Evolutionary conservation across 2,113 vertebrate genomes (phyloP), one percentile per base, ranked within the genome.

Genomic region (Oophaga pumilio): DNA sequence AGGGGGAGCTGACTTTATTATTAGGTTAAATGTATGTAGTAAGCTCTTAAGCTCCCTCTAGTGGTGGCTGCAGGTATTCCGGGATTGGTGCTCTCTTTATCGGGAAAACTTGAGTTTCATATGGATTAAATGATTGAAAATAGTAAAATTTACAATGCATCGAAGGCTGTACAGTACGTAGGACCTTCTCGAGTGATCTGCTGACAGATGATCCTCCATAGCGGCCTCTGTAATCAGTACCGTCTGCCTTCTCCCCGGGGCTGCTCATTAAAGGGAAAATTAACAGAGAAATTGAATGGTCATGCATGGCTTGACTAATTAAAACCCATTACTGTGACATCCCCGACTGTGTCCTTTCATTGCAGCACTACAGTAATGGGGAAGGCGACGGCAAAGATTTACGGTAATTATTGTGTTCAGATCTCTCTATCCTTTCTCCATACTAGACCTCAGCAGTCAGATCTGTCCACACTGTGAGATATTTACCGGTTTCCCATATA

Each of bases 281-380:
- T n/a, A 77, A 77, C 20, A 50, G 18, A 74, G 26, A 64, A 60
- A 86, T 80, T 33, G 62, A 53, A 56, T 33, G 76, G 76, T 59
- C 60, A 69, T 68, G 76, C 60, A 79, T 69, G 57, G 49, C 76
- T 69, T 57, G 59, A 26, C 84, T 77, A 85, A 66, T 78, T 85
- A 66, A 77, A 64, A 28, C 28, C 15, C 84, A 85, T 85, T 78
- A 76, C 57, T 20, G 14, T 77, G 73, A 52, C 74, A 85, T n/a
- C 74, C 43, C 22, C 52, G 28, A 77, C 20, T 66, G 74, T 56
- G 50, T 77, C 33, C 33, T 73, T 13, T 50, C 71, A 24, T 85
- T 56, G 11, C 26, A 85, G 71, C 71, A 28, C 49, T 28, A 8
- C 11, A 49, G 57, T 26, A 77, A 56, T 20, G 22, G 43, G 10